These are phyloP conservation scores for Catharus fuscescens DNA, from an alignment of 2,113 vertebrate genomes.

Conservation along the genomic window DNA sequence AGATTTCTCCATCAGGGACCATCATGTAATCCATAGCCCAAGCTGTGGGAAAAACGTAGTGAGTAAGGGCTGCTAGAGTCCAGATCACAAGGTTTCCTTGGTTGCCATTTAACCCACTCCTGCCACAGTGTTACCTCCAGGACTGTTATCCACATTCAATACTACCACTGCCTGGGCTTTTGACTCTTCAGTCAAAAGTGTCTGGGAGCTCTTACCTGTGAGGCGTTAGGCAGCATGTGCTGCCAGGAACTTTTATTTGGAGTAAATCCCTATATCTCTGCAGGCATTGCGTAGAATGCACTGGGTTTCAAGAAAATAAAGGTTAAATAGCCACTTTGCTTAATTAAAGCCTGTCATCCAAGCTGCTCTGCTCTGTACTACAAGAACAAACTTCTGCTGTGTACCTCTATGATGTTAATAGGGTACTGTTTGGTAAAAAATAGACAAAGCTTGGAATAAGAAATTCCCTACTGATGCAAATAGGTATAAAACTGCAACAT, in stretches of 20 bases:
- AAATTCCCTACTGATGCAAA: not conserved
- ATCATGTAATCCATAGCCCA: not conserved
- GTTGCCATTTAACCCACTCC: not conserved
- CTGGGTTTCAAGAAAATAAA: not conserved
- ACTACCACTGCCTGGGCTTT: not conserved
- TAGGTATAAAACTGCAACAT: not conserved
- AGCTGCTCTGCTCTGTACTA: not conserved
- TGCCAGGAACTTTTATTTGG: not conserved
- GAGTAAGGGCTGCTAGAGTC: not conserved
- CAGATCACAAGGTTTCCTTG: not conserved
- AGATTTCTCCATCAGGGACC: not conserved
- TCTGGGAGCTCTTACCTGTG: not conserved
- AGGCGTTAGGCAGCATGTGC: fast-evolving
- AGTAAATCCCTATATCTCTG: not conserved
- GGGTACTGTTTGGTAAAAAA: not conserved
- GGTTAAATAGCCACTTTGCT: not conserved
- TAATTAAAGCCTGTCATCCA: not conserved
- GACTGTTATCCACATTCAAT: not conserved
- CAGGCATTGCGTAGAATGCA: not conserved
- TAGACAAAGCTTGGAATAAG: not conserved
- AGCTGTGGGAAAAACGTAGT: fast-evolving
- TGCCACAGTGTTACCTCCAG: not conserved
- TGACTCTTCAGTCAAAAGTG: not conserved
- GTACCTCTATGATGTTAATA: not conserved
- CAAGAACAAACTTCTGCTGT: not conserved